These are phyloP conservation scores for Pemphigus obesinymphae DNA, from an alignment of 1,140 invertebrate genomes.

Conservation along the genomic window DNA sequence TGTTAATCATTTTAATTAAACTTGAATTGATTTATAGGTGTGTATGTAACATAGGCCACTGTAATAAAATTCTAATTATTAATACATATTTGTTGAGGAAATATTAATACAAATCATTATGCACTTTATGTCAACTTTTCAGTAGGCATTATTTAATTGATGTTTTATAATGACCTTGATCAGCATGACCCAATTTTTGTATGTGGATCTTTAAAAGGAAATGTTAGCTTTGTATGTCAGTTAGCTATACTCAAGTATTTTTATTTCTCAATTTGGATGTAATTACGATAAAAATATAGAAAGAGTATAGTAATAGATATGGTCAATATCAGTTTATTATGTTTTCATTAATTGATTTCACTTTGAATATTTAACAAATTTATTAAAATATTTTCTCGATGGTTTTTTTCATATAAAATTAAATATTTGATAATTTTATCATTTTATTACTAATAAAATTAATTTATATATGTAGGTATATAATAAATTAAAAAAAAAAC, in stretches of 20 bases:
- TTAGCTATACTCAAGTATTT: background rate
- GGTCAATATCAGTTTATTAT: too few species aligned
- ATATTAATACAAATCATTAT: background rate
- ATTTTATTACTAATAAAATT: too few species aligned
- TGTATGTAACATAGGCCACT: too few species aligned
- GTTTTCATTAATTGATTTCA: background rate
- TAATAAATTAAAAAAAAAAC: too few species aligned
- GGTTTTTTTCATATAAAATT: too few species aligned
- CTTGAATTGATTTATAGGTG: background rate
- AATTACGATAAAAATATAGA: background rate
- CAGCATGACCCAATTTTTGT: conserved; percentile 23
- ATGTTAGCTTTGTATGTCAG: conserved; percentile 27
- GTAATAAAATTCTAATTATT: too few species aligned
- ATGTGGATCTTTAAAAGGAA: conserved; percentile 3
- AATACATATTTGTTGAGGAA: too few species aligned
- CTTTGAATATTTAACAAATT: background rate
- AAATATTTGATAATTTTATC: too few species aligned
- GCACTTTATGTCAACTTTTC: background rate
- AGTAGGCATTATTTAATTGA: conserved; percentile 3
- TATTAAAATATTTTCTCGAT: background rate
- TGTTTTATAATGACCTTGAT: conserved; percentile 41
- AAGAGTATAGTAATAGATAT: too few species aligned
- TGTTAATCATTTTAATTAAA: background rate
- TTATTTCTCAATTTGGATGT: background rate
- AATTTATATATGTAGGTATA: too few species aligned